A percentile compares a stretch with the other conserved stretches of the same genome.
phyloP scores from a whole-genome alignment of 2,888 invertebrate species.

The Thymelicus acteon region DNA sequence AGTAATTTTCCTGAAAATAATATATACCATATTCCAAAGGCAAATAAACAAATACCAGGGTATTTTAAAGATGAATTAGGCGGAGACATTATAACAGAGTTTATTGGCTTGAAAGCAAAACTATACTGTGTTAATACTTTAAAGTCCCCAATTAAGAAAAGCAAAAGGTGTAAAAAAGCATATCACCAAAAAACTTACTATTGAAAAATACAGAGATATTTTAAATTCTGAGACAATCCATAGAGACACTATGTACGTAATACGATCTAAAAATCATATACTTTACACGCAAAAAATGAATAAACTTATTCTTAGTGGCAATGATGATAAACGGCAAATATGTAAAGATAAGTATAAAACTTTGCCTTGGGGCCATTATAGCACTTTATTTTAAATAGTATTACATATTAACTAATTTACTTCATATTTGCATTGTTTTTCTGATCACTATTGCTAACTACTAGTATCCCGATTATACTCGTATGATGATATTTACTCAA shows the following conservation, averaged over 20 bases:
- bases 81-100: slow-evolving; percentile 18
- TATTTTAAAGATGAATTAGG: slow-evolving; percentile 30
- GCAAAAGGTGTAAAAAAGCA: slow-evolving; percentile 15
- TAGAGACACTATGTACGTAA: slow-evolving; percentile 4
- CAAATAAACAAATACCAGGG: slow-evolving; percentile 12
- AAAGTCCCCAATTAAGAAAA: slow-evolving; percentile 12
- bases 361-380: background rate
- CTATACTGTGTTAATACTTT: slow-evolving; percentile 14
- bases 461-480: background rate
- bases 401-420: slow-evolving; percentile 2
- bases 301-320: background rate
- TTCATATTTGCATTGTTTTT: background rate
- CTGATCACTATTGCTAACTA: background rate
- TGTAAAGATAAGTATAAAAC: too few relatives aligned
- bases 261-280: background rate
- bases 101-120: slow-evolving; percentile 19
- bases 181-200: background rate
- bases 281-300: background rate
- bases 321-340: background rate
- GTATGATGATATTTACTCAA: slow-evolving; percentile 9
- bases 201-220: slow-evolving; percentile 1
- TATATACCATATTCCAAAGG: slow-evolving; percentile 15
- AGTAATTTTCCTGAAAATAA: slow-evolving; percentile 23
- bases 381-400: slow-evolving; percentile 1
- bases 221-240: slow-evolving; percentile 3